Evolutionary conservation across 1,140 invertebrate species (phyloP), one percentile per base, ranked within the genome.

Genomic region (Leptinotarsa undecemlineata): DNA sequence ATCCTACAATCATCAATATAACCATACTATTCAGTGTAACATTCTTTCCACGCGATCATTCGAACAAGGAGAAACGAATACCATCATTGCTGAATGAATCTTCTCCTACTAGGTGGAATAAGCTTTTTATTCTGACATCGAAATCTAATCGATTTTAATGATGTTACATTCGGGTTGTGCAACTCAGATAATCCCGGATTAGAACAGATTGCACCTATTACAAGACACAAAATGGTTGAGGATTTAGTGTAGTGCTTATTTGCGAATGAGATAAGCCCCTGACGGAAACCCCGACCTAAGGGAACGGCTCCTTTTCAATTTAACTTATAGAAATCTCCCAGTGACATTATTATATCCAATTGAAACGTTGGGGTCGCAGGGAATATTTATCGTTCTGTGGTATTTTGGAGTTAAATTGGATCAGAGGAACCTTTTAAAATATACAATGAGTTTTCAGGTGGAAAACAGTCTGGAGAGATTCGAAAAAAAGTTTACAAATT

Each of bases 121-220:
- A 80, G 75, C 75, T 78, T 80, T 78, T 77, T 79, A 78, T 75
- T 67, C 71, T 76, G 64, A 68, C 77, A 73, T 76, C 76, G 73
- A 78, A 78, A 78, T 78, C 78, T 78, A 78, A 80, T 80, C 78
- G 78, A 80, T 80, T 80, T 80, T 78, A 80, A 78, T 80, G 75
- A 80, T 76, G 77, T 78, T 79, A 78, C 72, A 78, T 74, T 78
- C 69, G 74, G 76, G 75, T 78, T 80, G 78, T 75, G 74, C 77
- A 74, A 68, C 74, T 76, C 48, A 75, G 75, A 80, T 80, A 78
- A 80, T 80, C 78, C 75, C 42, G 75, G 78, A 76, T 80, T 78
- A 78, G 73, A 74, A 72, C 75, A 77, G 78, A 80, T 78, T 80
- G 72, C 78, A 80, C 75, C 78, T 80, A 80, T 76, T 80, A 80